phyloP scores from a whole-genome alignment of 2,888 invertebrate genomes.

The Oeneis ivallda region DNA sequence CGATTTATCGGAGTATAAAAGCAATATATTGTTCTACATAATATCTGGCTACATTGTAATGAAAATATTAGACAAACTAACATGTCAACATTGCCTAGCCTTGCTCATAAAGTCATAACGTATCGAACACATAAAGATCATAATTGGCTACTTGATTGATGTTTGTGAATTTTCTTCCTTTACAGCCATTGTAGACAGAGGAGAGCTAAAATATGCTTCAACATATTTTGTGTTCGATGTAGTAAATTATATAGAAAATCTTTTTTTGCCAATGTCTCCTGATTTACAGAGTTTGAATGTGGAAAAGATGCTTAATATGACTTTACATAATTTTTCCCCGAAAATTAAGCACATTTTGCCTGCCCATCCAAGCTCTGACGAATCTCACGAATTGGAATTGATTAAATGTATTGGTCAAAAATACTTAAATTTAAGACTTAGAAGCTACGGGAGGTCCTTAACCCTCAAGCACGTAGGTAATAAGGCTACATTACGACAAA shows the following conservation, averaged over 20 bases:
- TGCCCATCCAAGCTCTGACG: too few relatives aligned
- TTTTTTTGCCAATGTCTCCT: background rate
- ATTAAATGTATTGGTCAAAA: too few relatives aligned
- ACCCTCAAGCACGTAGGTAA: too few relatives aligned
- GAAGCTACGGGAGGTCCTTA: too few relatives aligned
- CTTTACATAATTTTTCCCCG: background rate
- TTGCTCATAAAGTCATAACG: background rate
- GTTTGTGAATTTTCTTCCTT: background rate
- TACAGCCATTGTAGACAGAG: background rate
- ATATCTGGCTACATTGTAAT: background rate
- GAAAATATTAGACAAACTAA: background rate
- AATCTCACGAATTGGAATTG: too few relatives aligned
- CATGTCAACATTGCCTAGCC: background rate
- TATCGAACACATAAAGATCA: background rate
- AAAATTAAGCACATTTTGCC: too few relatives aligned
- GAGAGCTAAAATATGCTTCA: background rate
- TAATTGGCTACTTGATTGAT: background rate
- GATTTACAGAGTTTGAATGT: background rate
- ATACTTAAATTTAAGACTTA: too few relatives aligned
- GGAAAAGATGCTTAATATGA: background rate
- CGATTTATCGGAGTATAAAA: background rate
- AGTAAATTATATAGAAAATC: background rate
- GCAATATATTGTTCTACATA: background rate
- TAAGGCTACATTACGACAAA: too few relatives aligned
- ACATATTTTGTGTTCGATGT: background rate